Conservation (phyloP, 2,797 vertebrate species). For the Pelochelys cantorii region DNA sequence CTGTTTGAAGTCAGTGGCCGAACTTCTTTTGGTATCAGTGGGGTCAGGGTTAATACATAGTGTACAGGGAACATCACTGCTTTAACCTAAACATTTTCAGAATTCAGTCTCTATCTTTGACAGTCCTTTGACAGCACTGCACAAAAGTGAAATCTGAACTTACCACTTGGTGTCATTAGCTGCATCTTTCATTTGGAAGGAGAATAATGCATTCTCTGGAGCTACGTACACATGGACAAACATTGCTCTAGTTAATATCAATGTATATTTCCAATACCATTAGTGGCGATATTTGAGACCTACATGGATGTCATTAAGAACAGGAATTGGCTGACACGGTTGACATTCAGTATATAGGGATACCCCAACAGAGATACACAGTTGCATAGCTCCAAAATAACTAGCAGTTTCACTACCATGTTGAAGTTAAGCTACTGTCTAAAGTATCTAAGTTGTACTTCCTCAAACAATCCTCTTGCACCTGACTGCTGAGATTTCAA, state of each 20-base stretch:
- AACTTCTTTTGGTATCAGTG: background rate
- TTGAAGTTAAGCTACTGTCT: background rate
- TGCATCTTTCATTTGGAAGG: background rate
- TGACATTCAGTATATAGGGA: background rate
- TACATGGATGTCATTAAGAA: background rate
- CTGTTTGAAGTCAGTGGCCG: background rate
- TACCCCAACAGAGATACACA: background rate
- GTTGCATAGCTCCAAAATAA: background rate
- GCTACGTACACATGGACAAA: background rate
- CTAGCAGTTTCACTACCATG: background rate
- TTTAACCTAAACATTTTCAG: no score
- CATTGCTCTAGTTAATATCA: background rate
- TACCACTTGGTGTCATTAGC: background rate
- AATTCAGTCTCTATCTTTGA: no score
- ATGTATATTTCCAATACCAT: background rate
- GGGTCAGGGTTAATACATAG: background rate
- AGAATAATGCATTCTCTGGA: background rate
- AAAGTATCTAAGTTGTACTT: background rate
- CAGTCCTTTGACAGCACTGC: background rate
- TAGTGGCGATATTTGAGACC: background rate
- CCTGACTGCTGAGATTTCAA: background rate
- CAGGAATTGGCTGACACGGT: background rate
- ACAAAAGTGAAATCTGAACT: background rate
- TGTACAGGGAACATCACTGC: no score
- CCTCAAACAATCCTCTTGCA: background rate